Base-by-base conservation (phyloP, 2,888 invertebrate genomes). In the Junonia oenone region DNA sequence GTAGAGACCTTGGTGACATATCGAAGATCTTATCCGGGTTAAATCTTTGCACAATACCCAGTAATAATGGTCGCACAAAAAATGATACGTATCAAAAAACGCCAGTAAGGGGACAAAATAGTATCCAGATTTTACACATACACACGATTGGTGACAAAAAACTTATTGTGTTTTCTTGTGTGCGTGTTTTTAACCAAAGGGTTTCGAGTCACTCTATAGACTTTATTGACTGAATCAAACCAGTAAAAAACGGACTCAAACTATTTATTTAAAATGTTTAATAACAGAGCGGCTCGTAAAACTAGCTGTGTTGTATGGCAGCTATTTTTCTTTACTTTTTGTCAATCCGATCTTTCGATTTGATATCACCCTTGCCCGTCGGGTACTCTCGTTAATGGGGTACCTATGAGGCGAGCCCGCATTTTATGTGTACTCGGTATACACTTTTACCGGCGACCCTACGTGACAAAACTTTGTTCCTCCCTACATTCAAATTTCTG, bases 391-490 rank as follows among this genome's bases (percentile, higher is more conserved):
- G 76, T 85, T 89, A 89, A 90, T 89, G 83, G 86, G 81, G 83
- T 84, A 85, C 86, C 85, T 86, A 88, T 83, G 82, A 81, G 74
- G 76, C 76, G 74, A 74, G 77, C 88, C 88, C 87, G 88, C 84
- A 88, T 89, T 89, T 83, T 85, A 78, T 87, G 79, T 79, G 75
- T 76, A 73, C 78, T 58, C 50, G 75, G 79, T 82, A 84, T 86
- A 81, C 72, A 69, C 66, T 69, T 65, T 68, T 64, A 67, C 76
- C 73, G 65, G 67, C 78, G 85, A 79, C 87, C 88, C 87, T 87
- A 89, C 88, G 89, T 88, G 90, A 87, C 88, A 89, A 87, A 85
- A 87, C 83, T 86, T 83, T 81, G 84, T 87, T 88, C 90, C 90
- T 88, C 88, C 89, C 90, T 76, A 83, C 84, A 88, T 89, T 88